A percentile compares a stretch with the other conserved stretches of the same genome.
phyloP scores from a whole-genome alignment of 2,888 invertebrate genomes.

The Caenorhabditis zanzibari region DNA sequence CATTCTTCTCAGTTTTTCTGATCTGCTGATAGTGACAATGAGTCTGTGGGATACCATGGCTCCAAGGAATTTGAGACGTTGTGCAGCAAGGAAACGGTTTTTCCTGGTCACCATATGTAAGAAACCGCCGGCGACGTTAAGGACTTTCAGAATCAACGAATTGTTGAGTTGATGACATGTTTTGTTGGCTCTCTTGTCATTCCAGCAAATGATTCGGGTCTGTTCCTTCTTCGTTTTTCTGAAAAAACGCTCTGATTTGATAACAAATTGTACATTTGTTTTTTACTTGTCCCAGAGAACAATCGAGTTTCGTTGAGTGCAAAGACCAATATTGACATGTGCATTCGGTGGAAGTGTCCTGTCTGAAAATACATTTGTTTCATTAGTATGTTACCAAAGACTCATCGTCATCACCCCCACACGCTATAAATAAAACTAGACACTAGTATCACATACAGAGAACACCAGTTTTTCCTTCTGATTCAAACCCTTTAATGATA shows the following conservation, averaged over 20 bases:
- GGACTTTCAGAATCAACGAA: constrained; percentile 56
- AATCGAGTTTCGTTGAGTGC: constrained; percentile 91
- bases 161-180: constrained; percentile 76
- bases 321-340: constrained; percentile 87
- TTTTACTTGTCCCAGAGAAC: constrained; percentile 89
- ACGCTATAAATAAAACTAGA: constrained; percentile 25
- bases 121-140: constrained; percentile 79
- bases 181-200: constrained; percentile 87
- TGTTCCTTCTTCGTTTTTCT: constrained; percentile 57
- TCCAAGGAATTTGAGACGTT: constrained; percentile 87
- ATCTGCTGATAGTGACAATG: constrained; percentile 77
- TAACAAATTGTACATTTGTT: constrained; percentile 3
- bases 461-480: constrained; percentile 30
- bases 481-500: constrained; percentile 19
- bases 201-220: constrained; percentile 87
- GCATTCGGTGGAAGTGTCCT: constrained; percentile 32
- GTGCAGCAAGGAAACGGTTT: constrained; percentile 91
- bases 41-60: constrained; percentile 80
- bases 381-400: not conserved
- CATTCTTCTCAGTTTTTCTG: constrained; percentile 86
- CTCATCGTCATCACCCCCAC: constrained; percentile 39
- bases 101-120: constrained; percentile 90
- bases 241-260: constrained; percentile 15
- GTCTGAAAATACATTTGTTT: constrained; percentile 42
- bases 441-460: constrained; percentile 28